These are phyloP conservation scores for Osedax frankpressi DNA, from an alignment of 2,888 invertebrate genomes.

Conservation along the genomic window DNA sequence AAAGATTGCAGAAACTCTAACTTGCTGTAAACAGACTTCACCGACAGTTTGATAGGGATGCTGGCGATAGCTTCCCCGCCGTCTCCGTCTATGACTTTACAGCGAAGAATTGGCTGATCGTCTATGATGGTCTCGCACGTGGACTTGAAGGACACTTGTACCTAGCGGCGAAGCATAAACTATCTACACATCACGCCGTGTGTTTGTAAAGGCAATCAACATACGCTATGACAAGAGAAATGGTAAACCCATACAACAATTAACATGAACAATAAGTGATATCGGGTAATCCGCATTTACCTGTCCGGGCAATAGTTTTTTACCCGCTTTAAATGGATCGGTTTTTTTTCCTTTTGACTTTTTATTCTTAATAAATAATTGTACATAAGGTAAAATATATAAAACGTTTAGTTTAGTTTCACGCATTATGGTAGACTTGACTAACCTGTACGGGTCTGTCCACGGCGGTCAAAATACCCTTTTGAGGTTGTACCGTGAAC, in stretches of 20 bases:
- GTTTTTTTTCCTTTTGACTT: not conserved
- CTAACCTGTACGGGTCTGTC: slow-evolving; percentile 39
- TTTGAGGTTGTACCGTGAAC: slow-evolving; percentile 39
- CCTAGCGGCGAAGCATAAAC: not conserved
- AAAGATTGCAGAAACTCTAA: too few relatives aligned
- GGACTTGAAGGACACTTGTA: slow-evolving; percentile 40
- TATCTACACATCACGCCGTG: not conserved
- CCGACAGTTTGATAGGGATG: slow-evolving; percentile 46
- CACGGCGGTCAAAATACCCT: slow-evolving; percentile 36
- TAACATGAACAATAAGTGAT: too few relatives aligned
- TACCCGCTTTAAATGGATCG: not conserved
- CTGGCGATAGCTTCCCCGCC: slow-evolving; percentile 44
- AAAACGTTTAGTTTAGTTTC: too few relatives aligned
- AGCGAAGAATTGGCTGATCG: slow-evolving; percentile 42
- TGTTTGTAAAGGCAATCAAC: too few relatives aligned
- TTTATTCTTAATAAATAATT: too few relatives aligned
- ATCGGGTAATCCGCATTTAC: too few relatives aligned
- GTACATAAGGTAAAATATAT: too few relatives aligned
- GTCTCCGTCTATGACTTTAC: slow-evolving; percentile 43
- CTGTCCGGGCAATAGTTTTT: slow-evolving; percentile 6
- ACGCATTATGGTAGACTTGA: too few relatives aligned
- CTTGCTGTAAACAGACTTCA: slow-evolving; percentile 45
- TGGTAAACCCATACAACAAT: too few relatives aligned
- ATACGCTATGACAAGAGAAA: too few relatives aligned
- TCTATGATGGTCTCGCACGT: slow-evolving; percentile 39